These are phyloP conservation scores for Erythrocercus mccallii DNA, from an alignment of 2,113 vertebrate species.

Conservation along the genomic window DNA sequence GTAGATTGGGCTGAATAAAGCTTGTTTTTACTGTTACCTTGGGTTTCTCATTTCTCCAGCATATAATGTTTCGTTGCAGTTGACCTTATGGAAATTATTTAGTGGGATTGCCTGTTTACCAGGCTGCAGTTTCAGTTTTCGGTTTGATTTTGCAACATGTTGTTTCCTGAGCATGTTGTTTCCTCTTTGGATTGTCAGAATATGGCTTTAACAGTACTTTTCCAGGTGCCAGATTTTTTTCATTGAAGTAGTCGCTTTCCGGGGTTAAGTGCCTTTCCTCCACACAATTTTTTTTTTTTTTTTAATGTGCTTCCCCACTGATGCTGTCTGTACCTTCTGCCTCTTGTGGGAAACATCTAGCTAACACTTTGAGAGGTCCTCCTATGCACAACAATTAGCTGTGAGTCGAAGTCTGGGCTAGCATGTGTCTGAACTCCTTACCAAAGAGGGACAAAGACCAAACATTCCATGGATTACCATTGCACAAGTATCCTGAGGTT, in stretches of 20 bases:
- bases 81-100: neutral
- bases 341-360: neutral
- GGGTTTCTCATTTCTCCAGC: neutral
- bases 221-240: neutral
- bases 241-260: neutral
- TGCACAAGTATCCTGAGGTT: neutral
- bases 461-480: rapidly evolving
- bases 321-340: neutral
- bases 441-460: rapidly evolving
- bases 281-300: neutral
- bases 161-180: neutral
- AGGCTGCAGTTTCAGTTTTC: neutral
- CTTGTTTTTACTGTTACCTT: neutral
- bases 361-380: neutral
- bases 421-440: rapidly evolving
- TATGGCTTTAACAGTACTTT: neutral
- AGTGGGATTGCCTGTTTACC: neutral
- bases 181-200: neutral
- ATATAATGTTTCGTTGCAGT: neutral
- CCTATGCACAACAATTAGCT: neutral
- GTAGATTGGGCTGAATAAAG: neutral
- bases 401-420: neutral
- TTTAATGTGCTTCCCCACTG: neutral
- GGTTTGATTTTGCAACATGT: neutral
- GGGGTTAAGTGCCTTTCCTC: neutral